phyloP scores from a whole-genome alignment of 2,113 vertebrate genomes.

The Oxyruncus cristatus region DNA sequence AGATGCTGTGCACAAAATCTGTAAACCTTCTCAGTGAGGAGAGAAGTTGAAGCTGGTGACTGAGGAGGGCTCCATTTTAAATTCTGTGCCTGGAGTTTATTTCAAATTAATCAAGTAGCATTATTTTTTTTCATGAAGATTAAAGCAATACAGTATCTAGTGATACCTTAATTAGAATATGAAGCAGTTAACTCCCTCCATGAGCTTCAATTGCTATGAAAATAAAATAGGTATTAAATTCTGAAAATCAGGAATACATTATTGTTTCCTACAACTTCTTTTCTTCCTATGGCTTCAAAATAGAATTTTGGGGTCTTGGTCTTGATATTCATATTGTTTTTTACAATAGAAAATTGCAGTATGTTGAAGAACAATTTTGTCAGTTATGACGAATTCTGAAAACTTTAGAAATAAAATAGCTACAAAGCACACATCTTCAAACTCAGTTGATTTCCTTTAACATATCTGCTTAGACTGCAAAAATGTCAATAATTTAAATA shows the following conservation, averaged over 20 bases:
- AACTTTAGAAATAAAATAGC: background rate
- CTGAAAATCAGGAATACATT: background rate
- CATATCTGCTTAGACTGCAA: background rate
- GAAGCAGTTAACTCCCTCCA: background rate
- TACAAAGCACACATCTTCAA: background rate
- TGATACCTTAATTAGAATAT: background rate
- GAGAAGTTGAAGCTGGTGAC: background rate
- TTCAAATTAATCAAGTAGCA: background rate
- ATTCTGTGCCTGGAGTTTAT: background rate
- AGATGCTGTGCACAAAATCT: background rate
- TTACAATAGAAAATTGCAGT: background rate
- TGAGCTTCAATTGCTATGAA: background rate
- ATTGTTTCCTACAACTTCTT: background rate
- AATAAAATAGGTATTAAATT: background rate
- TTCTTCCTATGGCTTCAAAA: background rate
- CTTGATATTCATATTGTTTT: background rate
- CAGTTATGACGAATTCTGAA: background rate
- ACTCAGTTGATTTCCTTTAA: background rate
- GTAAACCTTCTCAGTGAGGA: background rate
- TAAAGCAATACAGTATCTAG: background rate
- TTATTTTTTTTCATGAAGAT: background rate
- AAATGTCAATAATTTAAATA: background rate
- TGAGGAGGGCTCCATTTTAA: background rate
- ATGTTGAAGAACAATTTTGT: background rate
- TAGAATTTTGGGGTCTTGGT: background rate